Percentiles rank a stretch among this genome's conserved stretches.
Evolutionary conservation across 1,140 invertebrate genomes (phyloP).

Genomic region (Macrostomum lignano): DNA sequence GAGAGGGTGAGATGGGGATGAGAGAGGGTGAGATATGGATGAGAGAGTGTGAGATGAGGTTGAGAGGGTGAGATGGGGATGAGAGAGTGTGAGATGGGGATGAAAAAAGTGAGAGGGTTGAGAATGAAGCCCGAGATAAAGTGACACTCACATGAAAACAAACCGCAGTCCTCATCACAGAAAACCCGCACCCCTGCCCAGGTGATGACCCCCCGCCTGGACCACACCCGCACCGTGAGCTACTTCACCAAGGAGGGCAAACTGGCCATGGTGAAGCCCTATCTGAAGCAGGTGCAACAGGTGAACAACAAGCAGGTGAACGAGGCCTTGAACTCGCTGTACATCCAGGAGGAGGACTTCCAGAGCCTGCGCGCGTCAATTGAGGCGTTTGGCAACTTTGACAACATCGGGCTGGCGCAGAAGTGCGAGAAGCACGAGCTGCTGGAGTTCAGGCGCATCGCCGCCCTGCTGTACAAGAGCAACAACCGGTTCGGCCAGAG

Average conservation of each 20-base stretch:
- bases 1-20: too few relatives aligned
- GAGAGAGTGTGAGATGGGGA: too few relatives aligned
- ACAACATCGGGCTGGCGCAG: conserved; percentile 87
- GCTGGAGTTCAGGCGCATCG: conserved; percentile 90
- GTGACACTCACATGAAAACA: too few relatives aligned
- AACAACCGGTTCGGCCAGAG: conserved; percentile 99
- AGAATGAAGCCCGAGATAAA: too few relatives aligned
- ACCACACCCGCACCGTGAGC: conserved; percentile 56
- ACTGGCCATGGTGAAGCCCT: conserved; percentile 81
- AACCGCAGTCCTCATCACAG: too few relatives aligned
- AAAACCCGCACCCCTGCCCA: too few relatives aligned
- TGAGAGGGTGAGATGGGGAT: too few relatives aligned
- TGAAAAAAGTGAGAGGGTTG: too few relatives aligned
- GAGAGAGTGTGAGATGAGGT: too few relatives aligned
- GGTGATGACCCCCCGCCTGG: too few relatives aligned
- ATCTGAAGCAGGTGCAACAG: conserved; percentile 78
- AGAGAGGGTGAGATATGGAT: too few relatives aligned
- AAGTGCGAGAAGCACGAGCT: conserved; percentile 90
- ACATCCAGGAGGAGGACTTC: conserved; percentile 95
- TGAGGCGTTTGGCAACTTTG: conserved; percentile 97
- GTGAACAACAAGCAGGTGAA: conserved; percentile 57
- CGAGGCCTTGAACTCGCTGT: conserved; percentile 75
- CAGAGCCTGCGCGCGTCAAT: conserved; percentile 81
- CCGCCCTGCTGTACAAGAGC: conserved; percentile 92
- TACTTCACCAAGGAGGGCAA: conserved; percentile 45